These are phyloP conservation scores for Raphicerus campestris DNA, from an alignment of 2,113 vertebrate species.

Conservation along the genomic window DNA sequence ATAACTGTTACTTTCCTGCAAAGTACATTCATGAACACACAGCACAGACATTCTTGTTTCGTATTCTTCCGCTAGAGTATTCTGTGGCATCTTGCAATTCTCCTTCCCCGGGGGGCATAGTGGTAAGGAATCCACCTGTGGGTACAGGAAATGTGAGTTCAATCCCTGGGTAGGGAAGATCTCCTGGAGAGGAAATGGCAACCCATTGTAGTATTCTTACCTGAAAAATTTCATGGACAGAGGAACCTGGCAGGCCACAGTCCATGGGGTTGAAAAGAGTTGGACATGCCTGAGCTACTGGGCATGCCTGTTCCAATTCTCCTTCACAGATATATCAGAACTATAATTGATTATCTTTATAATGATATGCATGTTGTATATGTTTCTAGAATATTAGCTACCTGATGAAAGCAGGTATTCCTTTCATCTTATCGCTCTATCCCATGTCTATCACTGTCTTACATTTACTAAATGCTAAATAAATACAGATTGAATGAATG, in stretches of 20 bases:
- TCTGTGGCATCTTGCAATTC: background rate
- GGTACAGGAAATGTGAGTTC: background rate
- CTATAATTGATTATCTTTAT: background rate
- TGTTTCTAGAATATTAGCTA: background rate
- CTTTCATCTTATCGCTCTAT: background rate
- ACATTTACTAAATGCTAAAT: background rate
- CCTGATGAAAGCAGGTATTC: no score
- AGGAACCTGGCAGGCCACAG: background rate
- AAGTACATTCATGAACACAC: background rate
- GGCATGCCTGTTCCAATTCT: background rate
- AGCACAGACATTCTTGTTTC: background rate
- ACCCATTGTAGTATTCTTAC: background rate
- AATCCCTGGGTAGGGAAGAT: background rate
- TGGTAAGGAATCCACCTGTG: background rate
- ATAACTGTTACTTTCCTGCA: background rate
- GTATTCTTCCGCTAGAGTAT: background rate
- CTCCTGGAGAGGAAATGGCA: background rate
- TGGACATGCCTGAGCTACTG: background rate
- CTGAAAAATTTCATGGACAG: background rate
- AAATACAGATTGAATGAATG: background rate
- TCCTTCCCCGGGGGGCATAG: background rate
- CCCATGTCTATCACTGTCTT: background rate
- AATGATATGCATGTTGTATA: background rate
- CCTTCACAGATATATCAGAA: background rate
- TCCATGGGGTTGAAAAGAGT: background rate